Evolutionary conservation across 2,113 vertebrate genomes (phyloP).

Genomic region (Mesocricetus auratus): DNA sequence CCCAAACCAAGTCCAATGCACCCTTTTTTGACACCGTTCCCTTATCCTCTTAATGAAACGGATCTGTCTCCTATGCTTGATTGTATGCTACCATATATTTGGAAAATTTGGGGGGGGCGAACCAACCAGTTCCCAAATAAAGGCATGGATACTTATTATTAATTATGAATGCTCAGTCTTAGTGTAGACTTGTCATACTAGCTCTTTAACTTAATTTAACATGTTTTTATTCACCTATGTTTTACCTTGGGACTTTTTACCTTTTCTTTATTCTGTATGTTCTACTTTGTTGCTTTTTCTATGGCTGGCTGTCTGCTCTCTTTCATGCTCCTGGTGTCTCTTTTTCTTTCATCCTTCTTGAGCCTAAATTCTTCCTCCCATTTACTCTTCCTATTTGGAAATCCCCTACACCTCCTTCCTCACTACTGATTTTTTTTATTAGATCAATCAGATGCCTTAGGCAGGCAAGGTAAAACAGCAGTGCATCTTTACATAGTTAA

Average conservation of each 20-base stretch:
- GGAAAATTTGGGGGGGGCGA: not conserved
- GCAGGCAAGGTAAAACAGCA: not conserved
- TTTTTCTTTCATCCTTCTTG: not conserved
- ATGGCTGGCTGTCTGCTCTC: not conserved
- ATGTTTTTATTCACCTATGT: not conserved
- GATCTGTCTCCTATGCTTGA: not conserved
- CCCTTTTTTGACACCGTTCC: not conserved
- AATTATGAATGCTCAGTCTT: not conserved
- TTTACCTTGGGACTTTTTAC: not conserved
- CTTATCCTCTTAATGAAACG: constrained; percentile 21
- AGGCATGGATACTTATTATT: not conserved
- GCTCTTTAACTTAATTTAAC: not conserved
- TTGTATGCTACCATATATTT: not conserved
- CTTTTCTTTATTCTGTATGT: not conserved
- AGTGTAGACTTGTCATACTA: not conserved
- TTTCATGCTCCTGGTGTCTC: not conserved
- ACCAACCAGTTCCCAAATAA: not conserved
- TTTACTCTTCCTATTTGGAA: not conserved
- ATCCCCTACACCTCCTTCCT: not conserved
- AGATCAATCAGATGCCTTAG: not conserved
- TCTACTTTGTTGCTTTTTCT: not conserved
- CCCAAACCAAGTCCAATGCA: not conserved
- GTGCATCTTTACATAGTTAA: not conserved
- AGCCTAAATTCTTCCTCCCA: not conserved
- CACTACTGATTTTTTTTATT: not conserved